Conservation (phyloP, 1,140 invertebrate species). For the Hypothenemus hampei region DNA sequence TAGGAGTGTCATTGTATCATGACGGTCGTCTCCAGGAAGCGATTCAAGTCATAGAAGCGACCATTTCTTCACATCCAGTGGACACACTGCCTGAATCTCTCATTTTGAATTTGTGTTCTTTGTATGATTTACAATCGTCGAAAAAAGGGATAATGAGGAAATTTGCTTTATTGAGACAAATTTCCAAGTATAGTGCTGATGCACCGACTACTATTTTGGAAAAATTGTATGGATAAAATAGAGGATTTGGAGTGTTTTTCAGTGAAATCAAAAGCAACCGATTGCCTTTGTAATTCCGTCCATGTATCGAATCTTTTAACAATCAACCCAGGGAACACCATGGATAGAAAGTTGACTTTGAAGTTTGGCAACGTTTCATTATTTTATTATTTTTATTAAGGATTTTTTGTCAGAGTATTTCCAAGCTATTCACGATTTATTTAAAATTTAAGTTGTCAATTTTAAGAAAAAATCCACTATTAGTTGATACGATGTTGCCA, state of each 20-base stretch:
- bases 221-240: constrained; percentile 35
- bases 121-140: constrained; percentile 90
- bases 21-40: constrained; percentile 81
- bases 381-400: too few species aligned
- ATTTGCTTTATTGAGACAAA: constrained; percentile 65
- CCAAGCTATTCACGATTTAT: too few species aligned
- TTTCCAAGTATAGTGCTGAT: constrained; percentile 80
- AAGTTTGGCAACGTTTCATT: too few species aligned
- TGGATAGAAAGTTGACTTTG: too few species aligned
- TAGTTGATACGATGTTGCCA: too few species aligned
- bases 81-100: constrained; percentile 79
- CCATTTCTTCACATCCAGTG: constrained; percentile 73
- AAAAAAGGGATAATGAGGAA: constrained; percentile 79
- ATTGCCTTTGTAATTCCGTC: constrained; percentile 1
- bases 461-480: too few species aligned
- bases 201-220: constrained; percentile 46
- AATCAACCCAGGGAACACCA: too few species aligned
- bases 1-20: constrained; percentile 87
- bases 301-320: too few species aligned
- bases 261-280: too few species aligned
- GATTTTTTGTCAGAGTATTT: too few species aligned
- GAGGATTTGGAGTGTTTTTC: neutral
- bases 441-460: too few species aligned
- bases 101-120: constrained; percentile 82
- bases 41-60: constrained; percentile 73